A percentile compares a stretch with the other conserved stretches of the same genome.
These are phyloP conservation scores for Halichoeres trimaculatus DNA, from an alignment of 2,113 vertebrate species.

Conservation along the genomic window DNA sequence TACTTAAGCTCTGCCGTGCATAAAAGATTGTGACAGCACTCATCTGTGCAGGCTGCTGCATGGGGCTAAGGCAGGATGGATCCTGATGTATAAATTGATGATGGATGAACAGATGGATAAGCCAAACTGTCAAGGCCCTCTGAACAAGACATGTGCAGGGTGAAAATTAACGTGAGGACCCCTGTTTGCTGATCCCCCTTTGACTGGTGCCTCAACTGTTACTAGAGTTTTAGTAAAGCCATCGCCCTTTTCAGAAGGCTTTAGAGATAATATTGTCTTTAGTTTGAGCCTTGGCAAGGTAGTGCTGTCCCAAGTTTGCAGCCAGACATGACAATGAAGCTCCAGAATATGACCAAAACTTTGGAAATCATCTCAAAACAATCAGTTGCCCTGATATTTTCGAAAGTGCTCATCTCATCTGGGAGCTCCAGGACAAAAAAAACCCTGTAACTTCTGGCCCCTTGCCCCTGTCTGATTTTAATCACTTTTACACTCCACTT, in stretches of 20 bases:
- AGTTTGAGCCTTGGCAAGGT: background rate
- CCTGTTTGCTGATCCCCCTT: background rate
- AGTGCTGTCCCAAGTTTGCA: background rate
- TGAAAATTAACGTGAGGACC: conserved; percentile 21
- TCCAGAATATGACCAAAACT: background rate
- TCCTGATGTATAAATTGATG: conserved; percentile 37
- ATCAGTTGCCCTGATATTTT: background rate
- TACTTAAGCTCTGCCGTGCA: conserved; percentile 43
- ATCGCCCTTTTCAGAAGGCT: background rate
- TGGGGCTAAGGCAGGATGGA: conserved; percentile 17
- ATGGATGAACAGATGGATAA: conserved; percentile 38
- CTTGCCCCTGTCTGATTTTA: conserved; percentile 41
- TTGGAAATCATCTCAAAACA: background rate
- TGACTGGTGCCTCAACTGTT: background rate
- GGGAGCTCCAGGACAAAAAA: background rate
- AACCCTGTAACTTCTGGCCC: conserved; percentile 3
- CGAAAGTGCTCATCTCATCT: conserved; percentile 25
- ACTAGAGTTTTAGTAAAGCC: conserved; percentile 16
- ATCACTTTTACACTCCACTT: conserved; percentile 26
- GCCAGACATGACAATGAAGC: background rate
- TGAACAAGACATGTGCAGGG: conserved; percentile 16
- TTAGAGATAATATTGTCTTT: conserved; percentile 5
- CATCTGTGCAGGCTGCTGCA: conserved; percentile 26
- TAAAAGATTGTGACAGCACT: conserved; percentile 34
- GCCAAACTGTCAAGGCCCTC: conserved; percentile 23